Evolutionary conservation across 2,797 vertebrate genomes (phyloP), one percentile per base, ranked within the genome.

Genomic region (Onychomys torridus): DNA sequence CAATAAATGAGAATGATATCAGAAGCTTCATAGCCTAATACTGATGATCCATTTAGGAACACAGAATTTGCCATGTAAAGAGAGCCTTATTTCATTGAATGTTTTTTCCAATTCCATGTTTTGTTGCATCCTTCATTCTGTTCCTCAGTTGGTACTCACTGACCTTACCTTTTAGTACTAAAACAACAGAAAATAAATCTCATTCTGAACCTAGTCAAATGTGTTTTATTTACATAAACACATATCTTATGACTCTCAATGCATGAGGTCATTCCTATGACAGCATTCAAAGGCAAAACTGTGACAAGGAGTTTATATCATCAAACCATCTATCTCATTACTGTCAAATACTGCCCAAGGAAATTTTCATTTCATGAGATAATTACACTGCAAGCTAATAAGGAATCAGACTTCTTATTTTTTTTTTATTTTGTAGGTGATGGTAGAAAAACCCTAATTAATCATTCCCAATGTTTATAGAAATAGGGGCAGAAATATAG

Each of bases 261-360:
- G 89, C 25, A 83, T 82, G 75, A 93, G 86, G 84, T 94, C 81
- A 91, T 84, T 87, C 90, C 21, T 61, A 46, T 81, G 27, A 94
- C 69, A 96, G n/a, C 3, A 76, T 85, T 94, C 67, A 90, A 93
- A 96, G 43, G 37, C n/a, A 78, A 67, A 88, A 57, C 34, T 96
- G 89, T 90, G 81, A 90, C 27, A 94, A 90, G 87, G 92, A 96
- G 57, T 81, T 84, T n/a, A 84, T 43, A 94, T 76, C 78, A 95
- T 76, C 49, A 57, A 83, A 49, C 32, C 75, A 76, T 75, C 85
- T 40, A 52, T 59, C 85, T 90, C 57, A 90, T 6, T n/a, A 6
- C 37, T 76, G 69, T 92, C 89, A 94, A 88, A 89, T 83, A 89
- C 5, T 90, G 46, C 55, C 81, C 46, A 78, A 91, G 76, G 57